A percentile compares a stretch with the other conserved stretches of the same genome.
Conservation (phyloP, 2,888 invertebrate species). For the Bruchidius siliquastri region DNA sequence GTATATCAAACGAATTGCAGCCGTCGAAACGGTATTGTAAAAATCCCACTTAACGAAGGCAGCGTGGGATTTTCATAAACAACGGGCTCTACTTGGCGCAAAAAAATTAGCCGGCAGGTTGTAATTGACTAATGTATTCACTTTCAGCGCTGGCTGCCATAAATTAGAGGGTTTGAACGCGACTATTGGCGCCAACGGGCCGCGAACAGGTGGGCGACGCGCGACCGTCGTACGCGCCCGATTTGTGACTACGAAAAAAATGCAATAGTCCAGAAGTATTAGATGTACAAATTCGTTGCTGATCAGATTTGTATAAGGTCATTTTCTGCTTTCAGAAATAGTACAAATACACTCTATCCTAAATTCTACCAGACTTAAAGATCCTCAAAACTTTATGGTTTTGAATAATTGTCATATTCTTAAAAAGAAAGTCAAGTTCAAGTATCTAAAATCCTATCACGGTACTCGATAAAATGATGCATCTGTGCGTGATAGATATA, state of each 20-base stretch:
- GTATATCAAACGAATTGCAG: neutral
- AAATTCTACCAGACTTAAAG: no score
- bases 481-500: no score
- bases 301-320: no score
- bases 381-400: no score
- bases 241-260: neutral
- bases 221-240: slow-evolving; percentile 5
- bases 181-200: slow-evolving; percentile 18
- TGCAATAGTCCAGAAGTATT: neutral
- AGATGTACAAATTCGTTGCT: no score
- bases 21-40: slow-evolving; percentile 4
- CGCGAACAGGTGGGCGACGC: slow-evolving; percentile 22
- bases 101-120: slow-evolving; percentile 8
- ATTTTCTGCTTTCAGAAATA: no score
- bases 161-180: slow-evolving; percentile 13
- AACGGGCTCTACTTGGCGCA: neutral
- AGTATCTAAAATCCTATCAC: no score
- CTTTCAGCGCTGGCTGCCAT: slow-evolving; percentile 17
- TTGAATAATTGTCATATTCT: no score
- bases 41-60: slow-evolving; percentile 8
- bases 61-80: slow-evolving; percentile 20
- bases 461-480: no score
- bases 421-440: no score
- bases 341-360: no score
- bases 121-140: slow-evolving; percentile 21